Evolutionary conservation across 2,888 invertebrate genomes (phyloP).

Genomic region (Pseudanteris insignis): DNA sequence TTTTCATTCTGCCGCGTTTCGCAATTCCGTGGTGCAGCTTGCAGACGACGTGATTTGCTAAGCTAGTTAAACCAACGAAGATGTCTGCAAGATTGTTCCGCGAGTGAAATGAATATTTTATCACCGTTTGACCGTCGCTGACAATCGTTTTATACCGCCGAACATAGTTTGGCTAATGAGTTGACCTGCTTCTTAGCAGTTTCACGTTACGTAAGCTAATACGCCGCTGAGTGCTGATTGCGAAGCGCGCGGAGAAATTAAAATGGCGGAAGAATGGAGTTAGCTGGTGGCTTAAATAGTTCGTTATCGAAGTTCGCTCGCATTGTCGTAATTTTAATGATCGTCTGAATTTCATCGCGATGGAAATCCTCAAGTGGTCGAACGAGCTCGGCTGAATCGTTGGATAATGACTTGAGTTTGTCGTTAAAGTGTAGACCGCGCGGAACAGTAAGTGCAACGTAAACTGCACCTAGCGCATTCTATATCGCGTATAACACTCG

Average conservation of each 20-base stretch:
- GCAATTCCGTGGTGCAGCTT: constrained; percentile 39
- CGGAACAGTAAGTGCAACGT: constrained; percentile 26
- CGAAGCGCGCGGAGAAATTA: constrained; percentile 3
- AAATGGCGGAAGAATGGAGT: constrained; percentile 1
- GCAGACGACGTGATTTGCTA: constrained; percentile 35
- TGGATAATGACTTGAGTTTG: constrained; percentile 16
- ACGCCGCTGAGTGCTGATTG: neutral
- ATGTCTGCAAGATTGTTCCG: constrained; percentile 32
- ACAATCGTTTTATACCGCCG: no score
- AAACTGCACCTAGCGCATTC: constrained; percentile 12
- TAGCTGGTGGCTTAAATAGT: constrained; percentile 1
- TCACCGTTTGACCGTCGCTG: constrained; percentile 26
- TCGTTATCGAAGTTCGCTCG: constrained; percentile 1
- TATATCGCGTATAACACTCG: constrained; percentile 30
- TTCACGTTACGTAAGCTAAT: no score
- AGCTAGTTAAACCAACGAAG: constrained; percentile 38
- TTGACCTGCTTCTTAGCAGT: no score
- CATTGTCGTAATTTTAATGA: constrained; percentile 2
- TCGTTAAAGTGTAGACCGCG: constrained; percentile 7
- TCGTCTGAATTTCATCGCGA: constrained; percentile 3
- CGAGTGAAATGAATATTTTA: constrained; percentile 30
- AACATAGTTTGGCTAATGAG: no score
- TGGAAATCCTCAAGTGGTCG: constrained; percentile 22
- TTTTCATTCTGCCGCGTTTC: constrained; percentile 28
- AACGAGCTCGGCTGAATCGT: constrained; percentile 18